A percentile compares a stretch with the other conserved stretches of the same genome.
These are phyloP conservation scores for Halcyon chelicuti DNA, from an alignment of 2,797 vertebrate genomes.

Conservation along the genomic window DNA sequence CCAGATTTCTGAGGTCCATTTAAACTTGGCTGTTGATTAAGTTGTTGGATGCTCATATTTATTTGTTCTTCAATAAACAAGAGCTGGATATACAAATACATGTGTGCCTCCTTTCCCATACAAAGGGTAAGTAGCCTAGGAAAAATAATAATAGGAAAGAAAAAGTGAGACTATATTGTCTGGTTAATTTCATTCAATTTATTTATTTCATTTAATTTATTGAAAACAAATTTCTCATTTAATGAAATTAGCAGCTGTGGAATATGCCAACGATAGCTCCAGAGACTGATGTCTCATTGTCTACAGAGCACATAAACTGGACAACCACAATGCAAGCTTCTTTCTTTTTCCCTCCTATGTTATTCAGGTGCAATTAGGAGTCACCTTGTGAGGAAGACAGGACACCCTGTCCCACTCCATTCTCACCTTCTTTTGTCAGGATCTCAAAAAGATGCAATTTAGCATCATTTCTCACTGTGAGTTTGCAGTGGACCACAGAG, in stretches of 20 bases:
- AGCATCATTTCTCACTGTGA: rapidly evolving
- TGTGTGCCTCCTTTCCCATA: not conserved
- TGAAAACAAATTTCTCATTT: not conserved
- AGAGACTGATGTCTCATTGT: not conserved
- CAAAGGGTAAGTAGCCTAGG: not conserved
- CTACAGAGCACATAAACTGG: not conserved
- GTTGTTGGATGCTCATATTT: not conserved
- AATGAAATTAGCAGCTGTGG: not conserved
- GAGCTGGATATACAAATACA: not conserved
- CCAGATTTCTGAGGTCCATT: constrained; percentile 18
- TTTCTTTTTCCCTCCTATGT: not conserved
- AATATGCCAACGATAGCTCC: not conserved
- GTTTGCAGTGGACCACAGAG: not conserved
- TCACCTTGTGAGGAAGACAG: not conserved
- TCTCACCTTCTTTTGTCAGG: not conserved
- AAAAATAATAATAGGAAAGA: not conserved
- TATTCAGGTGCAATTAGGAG: not conserved
- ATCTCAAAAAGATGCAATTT: not conserved
- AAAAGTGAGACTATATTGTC: not conserved
- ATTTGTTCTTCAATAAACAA: constrained; percentile 7
- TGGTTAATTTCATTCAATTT: not conserved
- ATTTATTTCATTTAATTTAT: not conserved
- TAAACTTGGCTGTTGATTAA: not conserved
- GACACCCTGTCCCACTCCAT: not conserved
- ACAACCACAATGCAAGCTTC: not conserved